These are phyloP conservation scores for Mormyrus hasselquistii DNA, from an alignment of 2,797 vertebrate genomes.

Conservation along the genomic window DNA sequence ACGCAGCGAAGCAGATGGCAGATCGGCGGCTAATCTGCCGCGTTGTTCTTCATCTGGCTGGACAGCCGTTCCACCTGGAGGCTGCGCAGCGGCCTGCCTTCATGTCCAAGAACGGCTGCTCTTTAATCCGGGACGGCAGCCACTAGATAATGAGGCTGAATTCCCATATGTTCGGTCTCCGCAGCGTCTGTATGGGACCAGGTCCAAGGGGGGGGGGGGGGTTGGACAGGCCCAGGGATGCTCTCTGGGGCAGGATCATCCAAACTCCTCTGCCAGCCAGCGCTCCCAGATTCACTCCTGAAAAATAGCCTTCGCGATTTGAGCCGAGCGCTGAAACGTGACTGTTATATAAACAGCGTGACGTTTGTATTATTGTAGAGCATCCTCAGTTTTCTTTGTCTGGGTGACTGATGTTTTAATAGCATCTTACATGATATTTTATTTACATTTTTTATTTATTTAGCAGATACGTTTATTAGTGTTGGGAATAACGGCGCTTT, in stretches of 20 bases:
- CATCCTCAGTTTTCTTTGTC: background rate
- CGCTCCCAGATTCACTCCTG: background rate
- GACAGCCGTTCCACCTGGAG: background rate
- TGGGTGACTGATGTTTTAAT: background rate
- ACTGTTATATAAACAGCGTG: background rate
- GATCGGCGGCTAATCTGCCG: background rate
- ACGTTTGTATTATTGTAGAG: background rate
- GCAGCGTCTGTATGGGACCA: background rate
- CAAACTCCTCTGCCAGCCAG: background rate
- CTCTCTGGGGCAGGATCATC: background rate
- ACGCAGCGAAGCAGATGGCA: background rate
- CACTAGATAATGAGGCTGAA: background rate
- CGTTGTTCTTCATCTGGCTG: background rate
- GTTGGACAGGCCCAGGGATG: background rate
- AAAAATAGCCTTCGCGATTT: background rate
- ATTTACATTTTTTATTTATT: background rate
- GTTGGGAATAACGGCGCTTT: background rate
- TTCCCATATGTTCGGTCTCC: slow-evolving; percentile 1
- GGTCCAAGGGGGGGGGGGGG: background rate
- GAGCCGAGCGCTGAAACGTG: background rate
- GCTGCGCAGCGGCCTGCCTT: background rate
- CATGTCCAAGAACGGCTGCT: background rate
- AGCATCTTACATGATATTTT: background rate
- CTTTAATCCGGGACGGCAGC: background rate
- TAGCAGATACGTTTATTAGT: background rate